phyloP scores from a whole-genome alignment of 2,797 vertebrate species.

The Danio kyathit region DNA sequence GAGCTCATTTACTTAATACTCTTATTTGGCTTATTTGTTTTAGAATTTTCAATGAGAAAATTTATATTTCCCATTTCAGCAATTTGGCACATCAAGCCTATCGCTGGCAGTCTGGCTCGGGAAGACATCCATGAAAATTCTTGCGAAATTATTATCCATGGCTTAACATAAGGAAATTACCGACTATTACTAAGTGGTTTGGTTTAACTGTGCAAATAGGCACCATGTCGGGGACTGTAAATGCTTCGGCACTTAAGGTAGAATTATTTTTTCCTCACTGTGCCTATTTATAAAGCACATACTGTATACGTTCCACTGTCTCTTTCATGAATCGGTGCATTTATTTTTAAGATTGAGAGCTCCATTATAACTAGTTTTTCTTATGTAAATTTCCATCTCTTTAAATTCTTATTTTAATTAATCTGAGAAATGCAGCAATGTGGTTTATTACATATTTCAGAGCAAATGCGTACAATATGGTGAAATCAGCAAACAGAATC shows the following conservation, averaged over 20 bases:
- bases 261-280: slow-evolving; percentile 21
- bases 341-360: not conserved
- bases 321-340: not conserved
- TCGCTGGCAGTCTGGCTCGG: slow-evolving; percentile 38
- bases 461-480: not conserved
- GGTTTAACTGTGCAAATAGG: slow-evolving; percentile 47
- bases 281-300: slow-evolving; percentile 4
- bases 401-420: not conserved
- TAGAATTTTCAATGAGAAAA: slow-evolving; percentile 1
- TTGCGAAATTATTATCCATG: slow-evolving; percentile 56
- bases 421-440: not conserved
- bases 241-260: slow-evolving; percentile 36
- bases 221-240: slow-evolving; percentile 40
- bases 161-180: slow-evolving; percentile 56
- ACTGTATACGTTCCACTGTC: not conserved
- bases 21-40: slow-evolving; percentile 16
- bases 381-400: not conserved
- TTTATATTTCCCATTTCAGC: slow-evolving; percentile 8
- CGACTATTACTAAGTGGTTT: slow-evolving; percentile 55
- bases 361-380: not conserved
- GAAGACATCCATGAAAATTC: slow-evolving; percentile 52
- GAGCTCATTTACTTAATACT: slow-evolving; percentile 24
- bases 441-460: not conserved
- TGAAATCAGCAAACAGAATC: slow-evolving; percentile 21
- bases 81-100: slow-evolving; percentile 43